Percentiles rank a stretch among this genome's conserved stretches.
Conservation (phyloP, 1,140 invertebrate species). For the Hydropsyche tenuis region DNA sequence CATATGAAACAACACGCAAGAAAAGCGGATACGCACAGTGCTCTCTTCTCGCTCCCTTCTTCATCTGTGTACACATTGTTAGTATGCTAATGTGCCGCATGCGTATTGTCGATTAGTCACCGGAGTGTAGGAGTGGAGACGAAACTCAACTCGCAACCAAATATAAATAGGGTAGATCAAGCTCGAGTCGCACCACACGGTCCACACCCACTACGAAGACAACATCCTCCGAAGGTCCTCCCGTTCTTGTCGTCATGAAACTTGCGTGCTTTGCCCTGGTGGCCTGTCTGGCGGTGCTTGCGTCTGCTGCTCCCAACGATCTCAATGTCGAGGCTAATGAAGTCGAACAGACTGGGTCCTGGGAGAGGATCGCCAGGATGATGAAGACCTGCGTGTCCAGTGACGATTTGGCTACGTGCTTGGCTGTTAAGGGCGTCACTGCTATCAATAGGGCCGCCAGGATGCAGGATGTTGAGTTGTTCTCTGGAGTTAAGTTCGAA, state of each 20-base stretch:
- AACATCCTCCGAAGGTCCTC: constrained; percentile 38
- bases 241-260: constrained; percentile 8
- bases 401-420: constrained; percentile 64
- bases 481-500: constrained; percentile 66
- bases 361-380: constrained; percentile 47
- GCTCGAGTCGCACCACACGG: constrained; percentile 37
- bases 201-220: constrained; percentile 20
- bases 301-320: constrained; percentile 52
- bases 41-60: constrained; percentile 23
- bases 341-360: constrained; percentile 39
- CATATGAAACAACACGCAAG: too few relatives aligned
- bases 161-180: constrained; percentile 46
- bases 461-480: constrained; percentile 63
- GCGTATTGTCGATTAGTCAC: constrained; percentile 39
- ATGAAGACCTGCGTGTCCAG: constrained; percentile 31
- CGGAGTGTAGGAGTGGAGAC: constrained; percentile 33
- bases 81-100: constrained; percentile 36
- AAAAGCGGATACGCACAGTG: constrained; percentile 19
- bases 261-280: constrained; percentile 22
- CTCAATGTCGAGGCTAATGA: constrained; percentile 53
- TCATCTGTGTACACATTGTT: constrained; percentile 28
- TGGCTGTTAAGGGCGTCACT: constrained; percentile 65
- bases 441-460: constrained; percentile 65
- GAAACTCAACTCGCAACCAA: constrained; percentile 42
- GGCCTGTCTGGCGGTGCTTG: constrained; percentile 27